phyloP scores from a whole-genome alignment of 2,888 invertebrate species.

The Elgonia sp. region DNA sequence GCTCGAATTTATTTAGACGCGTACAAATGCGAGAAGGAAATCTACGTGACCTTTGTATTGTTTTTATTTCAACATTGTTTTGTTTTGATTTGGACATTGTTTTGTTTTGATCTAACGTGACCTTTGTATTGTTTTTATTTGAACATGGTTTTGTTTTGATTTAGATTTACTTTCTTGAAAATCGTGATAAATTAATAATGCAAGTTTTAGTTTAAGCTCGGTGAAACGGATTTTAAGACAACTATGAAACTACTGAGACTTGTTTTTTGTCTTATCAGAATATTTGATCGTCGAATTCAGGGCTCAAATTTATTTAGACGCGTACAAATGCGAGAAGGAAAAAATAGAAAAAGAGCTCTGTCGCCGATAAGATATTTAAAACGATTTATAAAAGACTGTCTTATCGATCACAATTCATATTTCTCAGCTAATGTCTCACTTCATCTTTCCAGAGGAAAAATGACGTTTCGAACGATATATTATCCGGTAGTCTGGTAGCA shows the following conservation, averaged over 20 bases:
- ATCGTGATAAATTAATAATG: constrained; percentile 73
- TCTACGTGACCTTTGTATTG: too few relatives aligned
- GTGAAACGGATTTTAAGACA: constrained; percentile 64
- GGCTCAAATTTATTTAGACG: constrained; percentile 23
- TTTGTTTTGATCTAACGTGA: too few relatives aligned
- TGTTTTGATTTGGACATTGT: too few relatives aligned
- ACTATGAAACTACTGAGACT: constrained; percentile 11
- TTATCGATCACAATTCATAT: constrained; percentile 51
- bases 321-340: constrained; percentile 20
- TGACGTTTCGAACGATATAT: constrained; percentile 32
- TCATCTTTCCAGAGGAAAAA: constrained; percentile 15
- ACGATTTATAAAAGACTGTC: constrained; percentile 35
- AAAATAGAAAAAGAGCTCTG: neutral
- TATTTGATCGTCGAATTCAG: too few relatives aligned
- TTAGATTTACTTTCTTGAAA: constrained; percentile 56
- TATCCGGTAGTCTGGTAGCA: too few relatives aligned
- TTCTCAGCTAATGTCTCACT: constrained; percentile 29
- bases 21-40: too few relatives aligned
- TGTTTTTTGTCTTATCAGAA: neutral
- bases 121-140: too few relatives aligned
- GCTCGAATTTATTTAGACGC: constrained; percentile 23
- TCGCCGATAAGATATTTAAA: constrained; percentile 39
- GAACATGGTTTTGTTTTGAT: too few relatives aligned
- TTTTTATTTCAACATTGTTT: too few relatives aligned
- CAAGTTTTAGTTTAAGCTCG: constrained; percentile 59